Conservation (phyloP, 2,113 vertebrate species). For the Spea bombifrons region DNA sequence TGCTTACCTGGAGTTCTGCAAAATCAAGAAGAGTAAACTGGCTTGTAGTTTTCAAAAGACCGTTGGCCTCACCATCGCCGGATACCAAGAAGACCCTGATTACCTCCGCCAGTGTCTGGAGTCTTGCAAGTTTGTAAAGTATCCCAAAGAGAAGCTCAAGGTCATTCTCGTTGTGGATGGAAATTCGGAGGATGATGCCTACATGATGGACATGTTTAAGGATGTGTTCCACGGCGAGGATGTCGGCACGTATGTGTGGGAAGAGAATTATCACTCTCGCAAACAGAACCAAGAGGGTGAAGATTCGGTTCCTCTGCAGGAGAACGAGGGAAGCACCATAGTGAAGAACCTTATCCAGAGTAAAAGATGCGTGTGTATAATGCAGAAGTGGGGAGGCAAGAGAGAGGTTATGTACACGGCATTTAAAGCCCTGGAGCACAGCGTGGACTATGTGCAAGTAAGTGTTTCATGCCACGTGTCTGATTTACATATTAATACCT, state of each 20-base stretch:
- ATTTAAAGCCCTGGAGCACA: conserved; percentile 77
- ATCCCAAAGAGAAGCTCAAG: conserved; percentile 72
- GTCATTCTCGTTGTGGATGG: conserved; percentile 86
- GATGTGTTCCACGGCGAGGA: conserved; percentile 77
- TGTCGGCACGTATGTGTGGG: conserved; percentile 74
- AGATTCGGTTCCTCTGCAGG: conserved; percentile 30
- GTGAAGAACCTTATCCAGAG: conserved; percentile 76
- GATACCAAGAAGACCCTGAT: conserved; percentile 78
- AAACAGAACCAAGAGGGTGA: conserved; percentile 19
- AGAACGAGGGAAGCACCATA: conserved; percentile 64
- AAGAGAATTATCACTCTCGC: conserved; percentile 82
- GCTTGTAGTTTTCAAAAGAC: conserved; percentile 66
- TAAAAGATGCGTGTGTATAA: conserved; percentile 63
- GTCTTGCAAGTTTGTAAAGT: conserved; percentile 69
- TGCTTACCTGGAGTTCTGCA: conserved; percentile 75
- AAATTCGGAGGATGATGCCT: conserved; percentile 75
- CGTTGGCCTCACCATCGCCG: conserved; percentile 81
- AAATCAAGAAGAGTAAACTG: conserved; percentile 47
- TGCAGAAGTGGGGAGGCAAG: no score
- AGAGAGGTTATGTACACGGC: no score
- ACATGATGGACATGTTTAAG: conserved; percentile 86
- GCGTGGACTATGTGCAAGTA: conserved; percentile 85
- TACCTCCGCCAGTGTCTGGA: conserved; percentile 80
- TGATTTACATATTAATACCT: no score
- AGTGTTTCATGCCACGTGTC: not conserved